A percentile compares a stretch with the other conserved stretches of the same genome.
These are phyloP conservation scores for Polydrusus pterygomalis DNA, from an alignment of 2,888 invertebrate species.

Conservation along the genomic window DNA sequence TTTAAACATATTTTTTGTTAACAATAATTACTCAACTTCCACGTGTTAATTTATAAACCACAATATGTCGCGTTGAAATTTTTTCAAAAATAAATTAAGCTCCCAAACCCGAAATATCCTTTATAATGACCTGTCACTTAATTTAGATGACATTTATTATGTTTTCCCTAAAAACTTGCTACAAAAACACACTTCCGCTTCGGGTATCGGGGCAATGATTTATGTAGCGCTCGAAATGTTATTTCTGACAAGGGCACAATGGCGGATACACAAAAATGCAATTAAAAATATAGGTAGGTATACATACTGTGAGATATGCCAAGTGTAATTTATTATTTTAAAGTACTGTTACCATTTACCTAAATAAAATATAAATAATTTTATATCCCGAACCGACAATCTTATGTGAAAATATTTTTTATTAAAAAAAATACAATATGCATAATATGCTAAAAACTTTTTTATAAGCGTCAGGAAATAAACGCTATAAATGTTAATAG, in stretches of 20 bases:
- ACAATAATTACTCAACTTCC: constrained; percentile 7
- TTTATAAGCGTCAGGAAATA: no score
- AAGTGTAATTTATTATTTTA: constrained; percentile 6
- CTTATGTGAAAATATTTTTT: no score
- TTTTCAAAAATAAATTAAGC: constrained; percentile 37
- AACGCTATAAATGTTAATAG: no score
- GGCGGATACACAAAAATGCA: constrained; percentile 16
- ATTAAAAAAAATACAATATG: no score
- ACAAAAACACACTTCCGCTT: constrained; percentile 32
- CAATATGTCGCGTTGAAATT: constrained; percentile 18
- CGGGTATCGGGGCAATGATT: constrained; percentile 19
- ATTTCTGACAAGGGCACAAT: constrained; percentile 14
- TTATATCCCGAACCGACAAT: no score
- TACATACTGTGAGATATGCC: not conserved
- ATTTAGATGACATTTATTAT: constrained; percentile 35
- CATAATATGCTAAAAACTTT: no score
- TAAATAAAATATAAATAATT: not conserved
- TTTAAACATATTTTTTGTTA: constrained; percentile 1
- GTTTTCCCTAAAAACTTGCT: constrained; percentile 29
- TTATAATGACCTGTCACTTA: constrained; percentile 41
- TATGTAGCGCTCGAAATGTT: constrained; percentile 20
- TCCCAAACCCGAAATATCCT: constrained; percentile 30
- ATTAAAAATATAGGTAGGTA: constrained; percentile 30
- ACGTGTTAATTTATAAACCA: constrained; percentile 18
- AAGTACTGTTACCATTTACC: not conserved